Base-by-base conservation (phyloP, 2,113 vertebrate genomes). In the Mionectes macconnelli region DNA sequence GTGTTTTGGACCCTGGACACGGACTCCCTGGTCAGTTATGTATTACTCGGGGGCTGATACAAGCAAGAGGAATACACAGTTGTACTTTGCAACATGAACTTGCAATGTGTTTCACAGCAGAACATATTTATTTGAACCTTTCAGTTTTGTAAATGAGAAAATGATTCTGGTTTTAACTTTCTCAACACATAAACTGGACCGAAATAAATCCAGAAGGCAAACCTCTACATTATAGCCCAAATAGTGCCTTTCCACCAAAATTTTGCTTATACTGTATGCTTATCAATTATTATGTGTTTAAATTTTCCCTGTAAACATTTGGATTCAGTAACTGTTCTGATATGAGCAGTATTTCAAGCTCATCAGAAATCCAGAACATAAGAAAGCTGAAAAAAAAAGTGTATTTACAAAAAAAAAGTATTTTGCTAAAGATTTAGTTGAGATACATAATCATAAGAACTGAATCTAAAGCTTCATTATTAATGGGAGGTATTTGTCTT, bases 171-270 rank as follows among this genome's bases (percentile, higher is more conserved):
- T 80, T 88, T 69, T 55, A 35, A 2, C 39, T 59, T 66, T 50
- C 8, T 49, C 14, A 17, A 2, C 20, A 17, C 8, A 20, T 21
- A 42, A 20, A 39, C 50, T 31, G 39, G 56, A 20, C 40, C 30
- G 45, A 86, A 90, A 35, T 74, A 93, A 68, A 55, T 70, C 27
- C 55, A 33, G 42, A 76, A 56, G 27, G 28, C 17, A 57, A 50
- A 7, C 20, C 31, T 53, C 9, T 59, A 3, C 0, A 0, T 69
- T 76, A 15, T 28, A 63, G n/a, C 40, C 27, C 25, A 75, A 52
- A 47, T 49, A 79, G 2, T 75, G 45, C 25, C 6, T 79, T 85
- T 60, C 7, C 27, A 57, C n/a, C 17, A 8, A 57, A 69, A 21
- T 37, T 47, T 31, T 12, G 8, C 25, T 72, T 72, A 15, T 24